Percentiles rank a stretch among this genome's conserved stretches.
These are phyloP conservation scores for Loxodonta africana DNA, from an alignment of 2,113 vertebrate species.

Conservation along the genomic window DNA sequence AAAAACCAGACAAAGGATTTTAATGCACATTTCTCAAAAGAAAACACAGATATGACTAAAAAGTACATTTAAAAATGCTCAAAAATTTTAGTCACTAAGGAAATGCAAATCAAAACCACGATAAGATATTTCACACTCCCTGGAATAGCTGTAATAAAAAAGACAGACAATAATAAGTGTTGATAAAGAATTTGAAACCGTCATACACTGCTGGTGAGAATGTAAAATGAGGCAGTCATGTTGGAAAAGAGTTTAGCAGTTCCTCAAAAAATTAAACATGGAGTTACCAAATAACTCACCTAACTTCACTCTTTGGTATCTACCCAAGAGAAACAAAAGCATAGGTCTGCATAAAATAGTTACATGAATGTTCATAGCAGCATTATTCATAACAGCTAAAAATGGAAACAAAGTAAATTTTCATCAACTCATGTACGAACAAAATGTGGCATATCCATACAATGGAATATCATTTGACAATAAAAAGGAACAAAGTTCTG, in stretches of 20 bases:
- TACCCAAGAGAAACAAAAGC: not conserved
- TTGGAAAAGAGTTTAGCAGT: no score
- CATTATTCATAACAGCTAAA: not conserved
- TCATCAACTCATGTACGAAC: no score
- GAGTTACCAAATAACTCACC: not conserved
- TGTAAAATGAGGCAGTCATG: no score
- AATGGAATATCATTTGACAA: not conserved
- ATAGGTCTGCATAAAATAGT: not conserved
- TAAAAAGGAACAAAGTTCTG: not conserved
- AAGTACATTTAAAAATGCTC: not conserved
- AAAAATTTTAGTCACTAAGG: not conserved
- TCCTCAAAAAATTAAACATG: not conserved
- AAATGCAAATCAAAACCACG: conserved; percentile 5
- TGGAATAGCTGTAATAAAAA: not conserved
- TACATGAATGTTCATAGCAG: not conserved
- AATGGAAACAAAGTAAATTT: no score
- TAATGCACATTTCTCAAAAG: not conserved
- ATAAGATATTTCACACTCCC: not conserved
- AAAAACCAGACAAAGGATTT: not conserved
- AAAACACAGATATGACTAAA: not conserved
- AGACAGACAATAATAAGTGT: not conserved
- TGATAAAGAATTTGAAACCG: no score
- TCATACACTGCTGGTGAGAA: no score
- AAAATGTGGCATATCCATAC: not conserved
- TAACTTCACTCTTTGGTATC: not conserved